phyloP scores from a whole-genome alignment of 2,113 vertebrate species.

The Narcine bancroftii region DNA sequence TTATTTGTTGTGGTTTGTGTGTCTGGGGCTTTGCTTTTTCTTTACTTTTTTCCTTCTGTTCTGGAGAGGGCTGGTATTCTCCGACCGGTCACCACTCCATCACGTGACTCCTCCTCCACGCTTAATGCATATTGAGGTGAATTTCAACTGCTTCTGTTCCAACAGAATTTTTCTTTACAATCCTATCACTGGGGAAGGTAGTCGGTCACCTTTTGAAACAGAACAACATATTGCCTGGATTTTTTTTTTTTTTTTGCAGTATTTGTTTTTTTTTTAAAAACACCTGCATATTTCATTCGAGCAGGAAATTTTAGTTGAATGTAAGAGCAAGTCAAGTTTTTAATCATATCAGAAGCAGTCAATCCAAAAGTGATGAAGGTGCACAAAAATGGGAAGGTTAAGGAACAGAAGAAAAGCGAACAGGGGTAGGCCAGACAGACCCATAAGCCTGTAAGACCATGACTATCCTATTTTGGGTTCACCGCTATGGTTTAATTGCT shows the following conservation, averaged over 20 bases:
- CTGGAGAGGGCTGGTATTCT: too few relatives aligned
- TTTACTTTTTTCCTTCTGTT: too few relatives aligned
- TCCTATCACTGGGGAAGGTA: background rate
- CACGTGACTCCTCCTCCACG: too few relatives aligned
- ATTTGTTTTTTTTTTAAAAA: background rate
- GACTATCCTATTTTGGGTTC: too few relatives aligned
- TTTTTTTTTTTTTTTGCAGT: background rate
- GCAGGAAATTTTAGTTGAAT: background rate
- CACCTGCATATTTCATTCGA: background rate
- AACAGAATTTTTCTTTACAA: background rate
- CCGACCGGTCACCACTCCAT: too few relatives aligned
- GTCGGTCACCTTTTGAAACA: too few relatives aligned
- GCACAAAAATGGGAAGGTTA: background rate
- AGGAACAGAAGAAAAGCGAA: too few relatives aligned
- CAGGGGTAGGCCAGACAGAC: too few relatives aligned
- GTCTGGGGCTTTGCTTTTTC: too few relatives aligned
- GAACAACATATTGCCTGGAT: background rate
- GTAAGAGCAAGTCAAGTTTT: background rate
- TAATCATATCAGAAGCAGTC: background rate
- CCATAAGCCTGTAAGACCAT: too few relatives aligned
- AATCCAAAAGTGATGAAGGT: background rate
- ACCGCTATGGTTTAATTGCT: too few relatives aligned
- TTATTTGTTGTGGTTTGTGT: too few relatives aligned
- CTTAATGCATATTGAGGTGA: background rate
- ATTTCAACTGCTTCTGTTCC: background rate